Conservation (phyloP, 2,797 vertebrate species). For the Clarias laeviceps region DNA sequence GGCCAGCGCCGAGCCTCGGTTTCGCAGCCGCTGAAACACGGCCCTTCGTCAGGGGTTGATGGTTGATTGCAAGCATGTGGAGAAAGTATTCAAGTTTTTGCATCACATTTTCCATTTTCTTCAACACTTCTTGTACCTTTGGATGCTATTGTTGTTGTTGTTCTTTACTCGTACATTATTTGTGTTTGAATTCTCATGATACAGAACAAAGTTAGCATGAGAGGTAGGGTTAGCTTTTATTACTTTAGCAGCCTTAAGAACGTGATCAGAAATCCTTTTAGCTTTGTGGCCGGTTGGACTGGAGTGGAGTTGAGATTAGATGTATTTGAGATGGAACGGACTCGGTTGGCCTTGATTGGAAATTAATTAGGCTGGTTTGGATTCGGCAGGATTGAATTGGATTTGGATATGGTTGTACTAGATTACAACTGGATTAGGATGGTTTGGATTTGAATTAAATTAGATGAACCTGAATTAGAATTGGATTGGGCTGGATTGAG, state of each 20-base stretch:
- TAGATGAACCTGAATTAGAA: background rate
- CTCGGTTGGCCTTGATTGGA: background rate
- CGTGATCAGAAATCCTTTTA: background rate
- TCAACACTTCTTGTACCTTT: slow-evolving; percentile 19
- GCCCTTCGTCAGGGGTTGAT: slow-evolving; percentile 64
- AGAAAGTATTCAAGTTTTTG: slow-evolving; percentile 57
- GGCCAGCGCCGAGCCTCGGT: slow-evolving; percentile 49
- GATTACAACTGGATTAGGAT: background rate
- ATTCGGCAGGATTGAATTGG: background rate
- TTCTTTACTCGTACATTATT: background rate
- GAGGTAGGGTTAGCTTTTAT: background rate
- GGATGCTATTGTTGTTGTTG: slow-evolving; percentile 9
- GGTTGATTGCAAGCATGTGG: slow-evolving; percentile 69
- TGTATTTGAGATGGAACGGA: background rate
- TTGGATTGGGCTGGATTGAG: background rate
- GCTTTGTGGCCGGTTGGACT: background rate
- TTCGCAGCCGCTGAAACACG: slow-evolving; percentile 58
- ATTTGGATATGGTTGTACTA: background rate
- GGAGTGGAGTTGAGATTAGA: background rate
- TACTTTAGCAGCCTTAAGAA: background rate
- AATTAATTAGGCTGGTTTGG: background rate
- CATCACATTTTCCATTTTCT: slow-evolving; percentile 38
- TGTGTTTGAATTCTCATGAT: background rate
- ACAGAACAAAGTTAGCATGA: background rate
- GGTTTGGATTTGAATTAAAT: background rate